These are phyloP conservation scores for Xylota sylvarum DNA, from an alignment of 2,888 invertebrate genomes.

Conservation along the genomic window DNA sequence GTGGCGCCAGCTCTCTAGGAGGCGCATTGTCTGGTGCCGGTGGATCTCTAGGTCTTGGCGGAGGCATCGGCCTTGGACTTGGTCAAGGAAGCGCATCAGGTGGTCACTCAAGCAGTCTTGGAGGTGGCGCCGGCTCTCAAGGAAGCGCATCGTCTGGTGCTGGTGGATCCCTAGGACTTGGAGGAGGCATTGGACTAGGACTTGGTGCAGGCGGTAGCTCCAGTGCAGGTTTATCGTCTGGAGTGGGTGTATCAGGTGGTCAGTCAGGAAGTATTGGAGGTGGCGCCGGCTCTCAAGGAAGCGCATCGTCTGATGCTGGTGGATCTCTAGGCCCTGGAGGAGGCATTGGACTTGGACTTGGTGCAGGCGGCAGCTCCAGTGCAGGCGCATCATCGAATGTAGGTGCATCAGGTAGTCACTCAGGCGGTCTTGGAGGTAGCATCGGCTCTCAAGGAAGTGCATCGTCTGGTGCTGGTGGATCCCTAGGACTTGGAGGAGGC, in stretches of 20 bases:
- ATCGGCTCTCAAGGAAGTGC: neutral
- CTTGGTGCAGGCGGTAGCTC: neutral
- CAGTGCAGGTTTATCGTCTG: neutral
- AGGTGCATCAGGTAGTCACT: conserved; percentile 7
- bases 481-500: neutral
- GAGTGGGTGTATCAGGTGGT: neutral
- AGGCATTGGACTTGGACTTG: neutral
- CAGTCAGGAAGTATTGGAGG: neutral
- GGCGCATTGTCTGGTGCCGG: neutral
- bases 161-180: conserved; percentile 9
- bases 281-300: neutral
- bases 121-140: neutral
- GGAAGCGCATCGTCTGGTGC: neutral
- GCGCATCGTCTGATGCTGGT: neutral
- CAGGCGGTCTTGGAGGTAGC: neutral
- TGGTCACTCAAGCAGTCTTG: neutral
- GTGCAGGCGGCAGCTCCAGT: neutral
- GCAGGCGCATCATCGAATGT: conserved; percentile 4
- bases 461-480: conserved; percentile 6
- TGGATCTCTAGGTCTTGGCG: conserved; percentile 22
- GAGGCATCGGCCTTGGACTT: conserved; percentile 20
- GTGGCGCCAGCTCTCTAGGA: neutral
- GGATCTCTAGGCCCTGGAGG: conserved; percentile 23
- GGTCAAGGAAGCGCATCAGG: conserved; percentile 5
- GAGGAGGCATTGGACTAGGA: conserved; percentile 22